Base-by-base conservation (phyloP, 2,888 invertebrate genomes). In the Lymantria monacha region DNA sequence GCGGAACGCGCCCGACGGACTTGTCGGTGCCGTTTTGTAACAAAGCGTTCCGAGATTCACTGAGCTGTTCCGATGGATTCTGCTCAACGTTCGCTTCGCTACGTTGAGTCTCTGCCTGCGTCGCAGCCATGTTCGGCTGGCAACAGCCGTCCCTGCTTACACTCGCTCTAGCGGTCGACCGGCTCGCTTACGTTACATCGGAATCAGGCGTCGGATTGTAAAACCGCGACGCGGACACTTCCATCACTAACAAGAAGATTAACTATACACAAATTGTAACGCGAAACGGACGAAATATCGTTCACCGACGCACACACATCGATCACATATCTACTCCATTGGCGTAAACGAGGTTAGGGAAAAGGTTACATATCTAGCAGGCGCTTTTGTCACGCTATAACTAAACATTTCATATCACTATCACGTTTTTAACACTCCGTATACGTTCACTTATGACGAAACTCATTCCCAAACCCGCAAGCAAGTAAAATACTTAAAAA, bases 91-190 rank as follows among this genome's bases (percentile, higher is more conserved):
- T 94, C 87, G 92, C 92, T 93, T 95, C 95, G 93, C 94, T 95
- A 93, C 94, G 94, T 91, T 95, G 95, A 92, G 94, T 93, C 93
- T 95, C 95, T 92, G 95, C 94, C 94, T 95, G 95, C 93, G 95
- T 95, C 93, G 95, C 95, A 94, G 95, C 95, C 95, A 95, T 95
- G 94, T 95, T 95, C 92, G 86, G 91, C 92, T 86, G 91, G 85
- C 87, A 81, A 91, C 91, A 81, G 85, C 86, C 83, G 87, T 83
- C 80, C 79, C 86, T 81, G 84, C 93, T 93, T 92, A 93, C 93
- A 93, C 93, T 93, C 93, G 93, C 93, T 87, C 81, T 83, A 80
- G 86, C 86, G 85, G 87, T 89, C 88, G 88, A 91, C 89, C 90
- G 89, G 90, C 87, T 87, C 85, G 80, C 86, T 91, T 91, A 91